These are phyloP conservation scores for Papilio dardanus DNA, from an alignment of 1,140 invertebrate species.

Conservation along the genomic window DNA sequence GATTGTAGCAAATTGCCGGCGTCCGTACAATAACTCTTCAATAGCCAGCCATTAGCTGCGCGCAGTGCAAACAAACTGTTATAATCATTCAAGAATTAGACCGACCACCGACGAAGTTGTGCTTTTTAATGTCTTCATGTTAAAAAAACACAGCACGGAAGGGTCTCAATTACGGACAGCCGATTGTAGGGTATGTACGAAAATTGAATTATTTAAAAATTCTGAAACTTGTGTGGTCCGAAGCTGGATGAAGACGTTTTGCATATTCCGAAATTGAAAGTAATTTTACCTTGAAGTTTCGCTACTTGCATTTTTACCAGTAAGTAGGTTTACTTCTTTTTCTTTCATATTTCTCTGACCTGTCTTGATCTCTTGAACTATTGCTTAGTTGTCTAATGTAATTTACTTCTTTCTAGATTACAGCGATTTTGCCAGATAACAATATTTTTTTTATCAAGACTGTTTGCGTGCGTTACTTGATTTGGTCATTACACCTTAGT, in stretches of 20 bases:
- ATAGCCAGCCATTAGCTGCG: constrained; percentile 62
- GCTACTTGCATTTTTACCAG: neutral
- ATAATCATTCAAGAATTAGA: constrained; percentile 60
- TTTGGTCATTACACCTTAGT: neutral
- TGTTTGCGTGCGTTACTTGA: no score
- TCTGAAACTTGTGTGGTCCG: constrained; percentile 30
- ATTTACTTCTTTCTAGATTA: no score
- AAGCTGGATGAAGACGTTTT: constrained; percentile 35
- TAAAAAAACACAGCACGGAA: constrained; percentile 33
- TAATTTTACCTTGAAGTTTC: constrained; percentile 9
- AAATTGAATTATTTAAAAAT: constrained; percentile 38
- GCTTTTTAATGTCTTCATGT: constrained; percentile 33
- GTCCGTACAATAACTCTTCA: constrained; percentile 62
- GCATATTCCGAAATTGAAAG: constrained; percentile 25
- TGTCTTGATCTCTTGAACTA: no score
- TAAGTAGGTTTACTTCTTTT: no score
- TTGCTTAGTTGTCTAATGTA: no score
- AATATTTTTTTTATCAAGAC: no score
- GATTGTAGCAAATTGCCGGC: constrained; percentile 64
- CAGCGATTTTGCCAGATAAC: no score
- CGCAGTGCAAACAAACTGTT: constrained; percentile 68
- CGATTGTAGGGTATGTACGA: constrained; percentile 32
- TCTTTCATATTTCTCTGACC: neutral
- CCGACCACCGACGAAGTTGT: constrained; percentile 50
- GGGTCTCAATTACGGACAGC: constrained; percentile 30